Base-by-base conservation (phyloP, 2,113 vertebrate genomes). In the Maylandia zebra region DNA sequence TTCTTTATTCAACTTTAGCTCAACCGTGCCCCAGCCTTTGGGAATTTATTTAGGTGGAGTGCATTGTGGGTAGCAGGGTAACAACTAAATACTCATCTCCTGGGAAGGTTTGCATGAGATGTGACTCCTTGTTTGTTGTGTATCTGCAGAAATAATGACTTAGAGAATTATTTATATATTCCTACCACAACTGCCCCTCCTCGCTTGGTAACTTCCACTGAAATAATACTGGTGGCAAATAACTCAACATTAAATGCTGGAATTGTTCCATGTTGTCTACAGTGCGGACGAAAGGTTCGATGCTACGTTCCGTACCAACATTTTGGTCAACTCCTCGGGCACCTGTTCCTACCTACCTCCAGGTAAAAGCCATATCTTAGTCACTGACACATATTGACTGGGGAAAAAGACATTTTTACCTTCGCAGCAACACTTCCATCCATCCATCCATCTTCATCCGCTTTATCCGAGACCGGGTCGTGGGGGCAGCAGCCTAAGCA, bases 211-310 rank as follows among this genome's bases (percentile, higher is more conserved):
- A 88, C 82, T 82, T 86, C 11, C 61, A 16, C 30, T 38, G 19
- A 50, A 78, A 78, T 32, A 59, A n/a, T 43, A 8, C 22, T 78
- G 48, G 1, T 82, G 82, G 5, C 34, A 91, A 27, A 61, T 79
- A 56, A 48, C 30, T 50, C 17, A 14, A 61, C 14, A 38, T 43
- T 41, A 78, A 86, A 83, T 34, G 34, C 19, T 92, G 30, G 88
- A 7, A 3, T n/a, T 6, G 5, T 78, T 71, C 48, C 27, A 5
- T 95, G 50, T 92, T 76, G 34, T 34, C 93, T 95, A 88, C 94
- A 99, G 98, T 93, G 98, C 98, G 17, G 98, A 99, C 76, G 98
- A 99, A 93, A 95, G 97, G 36, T 99, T 98, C 84, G 98, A 99
- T 90, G 97, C 98, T 66, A 98, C 98, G 1, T 98, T 98, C 95